Conservation (phyloP, 2,888 invertebrate genomes). For the Parnassius orleans region DNA sequence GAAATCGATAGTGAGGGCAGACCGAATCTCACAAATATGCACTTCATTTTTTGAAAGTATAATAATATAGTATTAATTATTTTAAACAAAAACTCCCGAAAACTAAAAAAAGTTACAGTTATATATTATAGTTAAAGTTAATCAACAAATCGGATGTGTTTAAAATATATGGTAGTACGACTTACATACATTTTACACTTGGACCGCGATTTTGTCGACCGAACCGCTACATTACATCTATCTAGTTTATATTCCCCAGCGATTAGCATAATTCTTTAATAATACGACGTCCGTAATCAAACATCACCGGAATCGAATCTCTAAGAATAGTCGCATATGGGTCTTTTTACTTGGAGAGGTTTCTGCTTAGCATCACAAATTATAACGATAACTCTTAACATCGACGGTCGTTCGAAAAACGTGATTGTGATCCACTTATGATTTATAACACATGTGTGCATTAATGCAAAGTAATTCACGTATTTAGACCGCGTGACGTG, state of each 20-base stretch:
- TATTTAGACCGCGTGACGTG: slow-evolving; percentile 25
- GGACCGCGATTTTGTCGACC: slow-evolving; percentile 6
- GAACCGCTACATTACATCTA: slow-evolving; percentile 43
- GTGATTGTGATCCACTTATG: slow-evolving; percentile 21
- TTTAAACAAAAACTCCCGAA: too few relatives aligned
- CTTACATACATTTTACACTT: slow-evolving; percentile 10
- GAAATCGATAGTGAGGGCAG: too few relatives aligned
- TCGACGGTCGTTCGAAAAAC: slow-evolving; percentile 22
- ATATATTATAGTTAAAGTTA: too few relatives aligned
- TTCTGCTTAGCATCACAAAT: slow-evolving; percentile 7
- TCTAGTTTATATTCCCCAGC: slow-evolving; percentile 48
- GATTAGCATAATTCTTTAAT: slow-evolving; percentile 59
- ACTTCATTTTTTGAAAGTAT: too few relatives aligned
- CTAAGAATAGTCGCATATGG: slow-evolving; percentile 2
- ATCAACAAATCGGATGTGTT: background rate
- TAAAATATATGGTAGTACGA: background rate
- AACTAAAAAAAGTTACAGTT: too few relatives aligned
- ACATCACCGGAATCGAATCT: slow-evolving; percentile 22
- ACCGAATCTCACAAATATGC: too few relatives aligned
- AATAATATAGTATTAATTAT: too few relatives aligned
- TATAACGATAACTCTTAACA: slow-evolving; percentile 8
- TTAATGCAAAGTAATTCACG: slow-evolving; percentile 29
- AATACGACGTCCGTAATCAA: slow-evolving; percentile 34
- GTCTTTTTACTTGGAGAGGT: background rate
- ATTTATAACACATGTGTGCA: slow-evolving; percentile 28